Evolutionary conservation across 2,888 invertebrate species (phyloP), one percentile per base, ranked within the genome.

Genomic region (Dryomyza anilis): DNA sequence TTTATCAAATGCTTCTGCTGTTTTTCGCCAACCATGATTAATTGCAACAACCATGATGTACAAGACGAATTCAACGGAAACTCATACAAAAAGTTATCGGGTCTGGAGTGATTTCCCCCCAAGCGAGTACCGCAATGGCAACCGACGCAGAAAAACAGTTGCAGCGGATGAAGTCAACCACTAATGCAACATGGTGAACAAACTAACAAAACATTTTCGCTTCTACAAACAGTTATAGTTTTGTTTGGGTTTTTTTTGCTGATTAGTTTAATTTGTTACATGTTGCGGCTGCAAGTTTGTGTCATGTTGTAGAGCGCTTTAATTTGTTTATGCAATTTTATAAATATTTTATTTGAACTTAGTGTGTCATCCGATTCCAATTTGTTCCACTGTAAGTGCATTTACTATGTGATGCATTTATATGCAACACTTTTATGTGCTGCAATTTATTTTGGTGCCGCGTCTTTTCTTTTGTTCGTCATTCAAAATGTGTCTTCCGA

Each of bases 91-190:
- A 46, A 19, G 33, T 7, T 48, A 21, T 16, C 2, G 19, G 10
- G 12, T 8, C 16, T n/a, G 2, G 10, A 33, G 21, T n/a, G 8
- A 19, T 55, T 12, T 14, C 7, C 19, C 16, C 19, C 8, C 19
- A 36, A 19, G n/a, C 33, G n/a, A 12, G 29, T 8, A 33, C 8
- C 55, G 19, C 30, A 29, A 12, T 23, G 36, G 1, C 16, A 30
- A 25, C 27, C n/a, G 23, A 21, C 62, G n/a, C n/a, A 66, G 50
- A 69, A 57, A 61, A 63, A 62, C 65, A 69, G 61, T 76, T 76
- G 76, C 75, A 78, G 74, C 80, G 80, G 79, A 79, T 75, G 78
- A 78, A 80, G 78, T 79, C 79, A 80, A 78, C 77, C 72, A 76
- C 77, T 76, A 78, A 78, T 77, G 74, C 74, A 77, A 78, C 79